A percentile compares a stretch with the other conserved stretches of the same genome.
Evolutionary conservation across 2,113 vertebrate species (phyloP).

Genomic region (Ceyx melanurus): DNA sequence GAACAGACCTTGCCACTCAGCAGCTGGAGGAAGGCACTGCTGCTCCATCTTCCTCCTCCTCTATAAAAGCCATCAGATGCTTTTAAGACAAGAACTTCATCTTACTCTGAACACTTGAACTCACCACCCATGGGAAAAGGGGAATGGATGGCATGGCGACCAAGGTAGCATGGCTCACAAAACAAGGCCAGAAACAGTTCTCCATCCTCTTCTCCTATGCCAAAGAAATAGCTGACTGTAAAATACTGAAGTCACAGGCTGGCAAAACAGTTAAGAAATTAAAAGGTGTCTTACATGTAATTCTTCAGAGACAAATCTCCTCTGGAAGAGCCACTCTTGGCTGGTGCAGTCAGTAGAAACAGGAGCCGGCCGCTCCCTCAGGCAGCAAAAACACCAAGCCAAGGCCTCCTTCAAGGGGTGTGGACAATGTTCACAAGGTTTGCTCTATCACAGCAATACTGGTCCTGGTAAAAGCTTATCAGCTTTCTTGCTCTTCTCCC

Average conservation of each 20-base stretch:
- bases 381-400: not conserved
- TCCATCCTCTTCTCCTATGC: not conserved
- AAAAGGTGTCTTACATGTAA: not conserved
- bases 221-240: not conserved
- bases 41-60: not conserved
- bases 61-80: not conserved
- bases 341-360: not conserved
- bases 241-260: not conserved
- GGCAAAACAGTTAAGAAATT: not conserved
- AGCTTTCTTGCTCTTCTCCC: not conserved
- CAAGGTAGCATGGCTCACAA: fast-evolving
- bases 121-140: not conserved
- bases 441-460: not conserved
- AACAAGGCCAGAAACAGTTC: not conserved
- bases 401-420: not conserved
- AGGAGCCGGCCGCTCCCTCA: not conserved
- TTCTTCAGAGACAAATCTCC: not conserved
- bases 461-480: not conserved
- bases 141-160: not conserved
- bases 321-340: not conserved
- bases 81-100: not conserved
- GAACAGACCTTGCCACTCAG: not conserved
- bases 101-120: not conserved
- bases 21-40: not conserved
- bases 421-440: too few relatives aligned